Percentiles rank a stretch among this genome's conserved stretches.
Conservation (phyloP, 2,888 invertebrate species). For the Macrosoma leucophasiata region DNA sequence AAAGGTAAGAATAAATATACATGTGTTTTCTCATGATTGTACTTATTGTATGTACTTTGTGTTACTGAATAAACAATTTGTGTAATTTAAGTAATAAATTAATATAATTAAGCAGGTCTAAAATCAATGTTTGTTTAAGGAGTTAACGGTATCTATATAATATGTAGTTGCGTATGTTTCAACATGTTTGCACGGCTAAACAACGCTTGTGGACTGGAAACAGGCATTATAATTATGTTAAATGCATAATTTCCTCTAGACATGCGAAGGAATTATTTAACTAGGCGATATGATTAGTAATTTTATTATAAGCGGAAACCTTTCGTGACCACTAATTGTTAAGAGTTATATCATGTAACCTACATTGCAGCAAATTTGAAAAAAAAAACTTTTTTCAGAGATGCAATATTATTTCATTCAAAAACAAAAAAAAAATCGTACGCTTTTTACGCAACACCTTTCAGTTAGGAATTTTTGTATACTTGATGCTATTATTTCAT, state of each 20-base stretch:
- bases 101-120: neutral
- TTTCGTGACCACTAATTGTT: constrained; percentile 39
- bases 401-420: no score
- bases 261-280: constrained; percentile 43
- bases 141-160: constrained; percentile 11
- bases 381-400: no score
- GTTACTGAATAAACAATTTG: constrained; percentile 1
- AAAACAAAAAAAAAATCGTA: constrained; percentile 38
- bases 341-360: constrained; percentile 38
- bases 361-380: no score
- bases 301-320: constrained; percentile 39
- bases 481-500: constrained; percentile 3
- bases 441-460: constrained; percentile 23
- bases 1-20: neutral
- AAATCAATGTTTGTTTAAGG: constrained; percentile 5
- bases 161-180: constrained; percentile 4
- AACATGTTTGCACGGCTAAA: constrained; percentile 22
- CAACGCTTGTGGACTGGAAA: constrained; percentile 27
- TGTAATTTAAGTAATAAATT: neutral
- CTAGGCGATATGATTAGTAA: constrained; percentile 44
- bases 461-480: constrained; percentile 11
- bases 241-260: constrained; percentile 44
- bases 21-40: neutral
- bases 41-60: constrained; percentile 1
- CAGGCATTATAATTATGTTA: constrained; percentile 35